These are phyloP conservation scores for Panopea generosa DNA, from an alignment of 2,888 invertebrate species.

Conservation along the genomic window DNA sequence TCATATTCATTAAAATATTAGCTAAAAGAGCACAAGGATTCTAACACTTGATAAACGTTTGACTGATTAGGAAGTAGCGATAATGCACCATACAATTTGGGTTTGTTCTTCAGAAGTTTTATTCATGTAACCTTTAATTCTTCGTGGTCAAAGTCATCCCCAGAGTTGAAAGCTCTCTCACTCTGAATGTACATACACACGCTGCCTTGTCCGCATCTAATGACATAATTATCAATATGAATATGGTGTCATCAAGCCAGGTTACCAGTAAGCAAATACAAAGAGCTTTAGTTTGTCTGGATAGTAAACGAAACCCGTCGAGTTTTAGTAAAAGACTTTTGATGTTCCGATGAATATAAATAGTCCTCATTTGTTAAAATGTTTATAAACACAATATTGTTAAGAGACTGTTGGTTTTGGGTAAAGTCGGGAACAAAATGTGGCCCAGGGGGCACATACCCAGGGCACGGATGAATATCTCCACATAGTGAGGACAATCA, in stretches of 20 bases:
- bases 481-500: no score
- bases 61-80: no score
- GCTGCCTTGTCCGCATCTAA: constrained; percentile 25
- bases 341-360: constrained; percentile 4
- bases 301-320: constrained; percentile 18
- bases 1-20: background rate
- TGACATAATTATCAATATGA: constrained; percentile 10
- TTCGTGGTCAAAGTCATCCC: constrained; percentile 15
- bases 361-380: no score
- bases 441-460: no score
- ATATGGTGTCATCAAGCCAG: constrained; percentile 8
- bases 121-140: background rate
- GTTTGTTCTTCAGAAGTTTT: no score
- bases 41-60: no score
- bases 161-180: constrained; percentile 17
- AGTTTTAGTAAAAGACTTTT: constrained; percentile 19
- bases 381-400: no score
- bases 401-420: no score
- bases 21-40: no score
- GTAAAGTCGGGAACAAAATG: no score
- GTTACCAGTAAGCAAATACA: constrained; percentile 21
- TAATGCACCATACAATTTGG: no score
- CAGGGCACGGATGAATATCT: no score
- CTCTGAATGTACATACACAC: constrained; percentile 26
- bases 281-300: constrained; percentile 24